phyloP scores from a whole-genome alignment of 2,888 invertebrate genomes.

The Athalia circularis region DNA sequence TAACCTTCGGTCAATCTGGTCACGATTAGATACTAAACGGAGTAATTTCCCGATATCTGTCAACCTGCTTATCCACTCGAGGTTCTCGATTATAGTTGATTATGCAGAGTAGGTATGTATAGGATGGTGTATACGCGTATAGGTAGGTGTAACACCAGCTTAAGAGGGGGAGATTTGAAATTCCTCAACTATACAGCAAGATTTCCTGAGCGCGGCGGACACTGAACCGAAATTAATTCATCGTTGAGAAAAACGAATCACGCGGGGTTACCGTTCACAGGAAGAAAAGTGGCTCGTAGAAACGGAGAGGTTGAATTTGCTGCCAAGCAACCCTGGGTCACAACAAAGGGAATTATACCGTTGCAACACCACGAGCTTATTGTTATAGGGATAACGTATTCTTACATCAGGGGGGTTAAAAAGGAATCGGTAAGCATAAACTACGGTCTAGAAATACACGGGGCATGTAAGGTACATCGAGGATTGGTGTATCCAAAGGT shows the following conservation, averaged over 20 bases:
- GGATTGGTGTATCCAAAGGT: conserved; percentile 13
- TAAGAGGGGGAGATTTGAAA: too few relatives aligned
- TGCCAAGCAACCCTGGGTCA: conserved; percentile 27
- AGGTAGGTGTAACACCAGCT: too few relatives aligned
- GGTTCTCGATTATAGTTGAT: too few relatives aligned
- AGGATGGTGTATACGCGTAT: too few relatives aligned
- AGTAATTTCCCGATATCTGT: too few relatives aligned
- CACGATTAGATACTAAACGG: conserved; percentile 8
- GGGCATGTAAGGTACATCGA: too few relatives aligned
- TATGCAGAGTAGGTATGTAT: too few relatives aligned
- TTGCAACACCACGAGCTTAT: background rate
- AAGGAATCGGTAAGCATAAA: conserved; percentile 6
- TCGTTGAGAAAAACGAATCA: too few relatives aligned
- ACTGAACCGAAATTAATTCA: too few relatives aligned
- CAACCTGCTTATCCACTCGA: too few relatives aligned
- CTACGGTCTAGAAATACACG: background rate
- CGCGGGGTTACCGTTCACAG: too few relatives aligned
- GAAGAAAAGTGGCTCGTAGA: background rate
- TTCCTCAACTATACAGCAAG: background rate
- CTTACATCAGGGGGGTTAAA: background rate
- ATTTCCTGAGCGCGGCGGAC: too few relatives aligned
- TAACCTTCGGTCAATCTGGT: background rate
- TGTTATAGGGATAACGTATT: conserved; percentile 8
- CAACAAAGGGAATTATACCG: conserved; percentile 26
- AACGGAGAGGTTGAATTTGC: background rate